A percentile compares a stretch with the other conserved stretches of the same genome.
Conservation (phyloP, 2,888 invertebrate genomes). For the Xestia c-nigrum region DNA sequence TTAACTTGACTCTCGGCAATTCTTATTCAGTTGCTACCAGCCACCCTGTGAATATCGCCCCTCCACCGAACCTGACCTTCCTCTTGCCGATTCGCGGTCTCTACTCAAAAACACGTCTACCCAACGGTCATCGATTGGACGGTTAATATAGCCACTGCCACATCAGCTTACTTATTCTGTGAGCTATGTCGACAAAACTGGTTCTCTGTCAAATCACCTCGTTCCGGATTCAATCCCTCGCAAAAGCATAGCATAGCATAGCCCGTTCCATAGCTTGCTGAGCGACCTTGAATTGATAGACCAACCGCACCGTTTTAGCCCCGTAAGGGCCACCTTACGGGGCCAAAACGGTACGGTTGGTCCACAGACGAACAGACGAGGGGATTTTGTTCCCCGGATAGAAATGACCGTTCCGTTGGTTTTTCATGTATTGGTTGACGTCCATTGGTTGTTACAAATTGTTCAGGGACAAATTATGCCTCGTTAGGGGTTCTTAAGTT, state of each 20-base stretch:
- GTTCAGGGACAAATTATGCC: no score
- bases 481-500: not conserved
- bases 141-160: not conserved
- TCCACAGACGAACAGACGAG: no score
- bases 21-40: not conserved
- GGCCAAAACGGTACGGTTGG: no score
- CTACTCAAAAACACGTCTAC: not conserved
- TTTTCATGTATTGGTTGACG: no score
- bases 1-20: no score
- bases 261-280: not conserved
- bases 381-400: no score
- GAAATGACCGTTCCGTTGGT: no score
- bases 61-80: not conserved
- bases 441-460: no score
- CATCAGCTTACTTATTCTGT: not conserved
- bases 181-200: not conserved
- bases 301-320: not conserved
- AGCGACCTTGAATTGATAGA: not conserved
- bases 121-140: not conserved
- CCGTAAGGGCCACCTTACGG: no score
- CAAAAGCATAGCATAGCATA: no score
- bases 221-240: not conserved
- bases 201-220: not conserved
- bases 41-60: not conserved
- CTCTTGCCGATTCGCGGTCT: not conserved